Conservation (phyloP, 1,140 invertebrate genomes). For the Eubasilissa regina region DNA sequence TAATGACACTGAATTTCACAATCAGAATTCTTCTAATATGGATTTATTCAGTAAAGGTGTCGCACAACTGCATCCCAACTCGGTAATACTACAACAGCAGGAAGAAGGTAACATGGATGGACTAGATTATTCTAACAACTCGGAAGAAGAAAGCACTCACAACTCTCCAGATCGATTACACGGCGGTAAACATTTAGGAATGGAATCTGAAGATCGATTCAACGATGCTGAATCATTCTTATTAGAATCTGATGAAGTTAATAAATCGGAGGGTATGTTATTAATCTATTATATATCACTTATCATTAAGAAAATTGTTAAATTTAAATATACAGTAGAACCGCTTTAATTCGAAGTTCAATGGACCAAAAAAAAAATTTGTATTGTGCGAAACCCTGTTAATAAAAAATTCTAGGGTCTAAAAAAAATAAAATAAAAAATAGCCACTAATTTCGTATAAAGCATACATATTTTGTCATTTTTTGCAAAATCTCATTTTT, state of each 20-base stretch:
- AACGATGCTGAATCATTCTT: conserved; percentile 72
- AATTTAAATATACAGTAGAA: no score
- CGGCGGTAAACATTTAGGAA: conserved; percentile 31
- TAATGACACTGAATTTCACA: conserved; percentile 12
- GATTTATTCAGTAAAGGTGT: conserved; percentile 47
- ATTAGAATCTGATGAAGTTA: conserved; percentile 68
- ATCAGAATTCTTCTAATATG: conserved; percentile 17
- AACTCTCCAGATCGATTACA: conserved; percentile 38
- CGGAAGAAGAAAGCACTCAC: conserved; percentile 59
- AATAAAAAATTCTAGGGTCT: no score
- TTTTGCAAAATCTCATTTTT: no score
- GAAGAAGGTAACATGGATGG: conserved; percentile 41
- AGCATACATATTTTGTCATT: no score
- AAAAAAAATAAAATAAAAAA: no score
- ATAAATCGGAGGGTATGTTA: conserved; percentile 57
- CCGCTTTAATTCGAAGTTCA: no score
- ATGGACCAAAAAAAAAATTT: no score
- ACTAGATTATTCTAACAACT: conserved; percentile 60
- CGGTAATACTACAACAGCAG: conserved; percentile 40
- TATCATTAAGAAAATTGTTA: no score
- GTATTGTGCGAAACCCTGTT: no score
- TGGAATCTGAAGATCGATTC: conserved; percentile 60
- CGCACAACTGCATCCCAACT: conserved; percentile 52
- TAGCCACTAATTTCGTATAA: no score
- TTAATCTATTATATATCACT: conserved; percentile 24